Percentiles rank a stretch among this genome's conserved stretches.
Evolutionary conservation across 1,140 invertebrate species (phyloP).

Genomic region (Drosophila ambigua): DNA sequence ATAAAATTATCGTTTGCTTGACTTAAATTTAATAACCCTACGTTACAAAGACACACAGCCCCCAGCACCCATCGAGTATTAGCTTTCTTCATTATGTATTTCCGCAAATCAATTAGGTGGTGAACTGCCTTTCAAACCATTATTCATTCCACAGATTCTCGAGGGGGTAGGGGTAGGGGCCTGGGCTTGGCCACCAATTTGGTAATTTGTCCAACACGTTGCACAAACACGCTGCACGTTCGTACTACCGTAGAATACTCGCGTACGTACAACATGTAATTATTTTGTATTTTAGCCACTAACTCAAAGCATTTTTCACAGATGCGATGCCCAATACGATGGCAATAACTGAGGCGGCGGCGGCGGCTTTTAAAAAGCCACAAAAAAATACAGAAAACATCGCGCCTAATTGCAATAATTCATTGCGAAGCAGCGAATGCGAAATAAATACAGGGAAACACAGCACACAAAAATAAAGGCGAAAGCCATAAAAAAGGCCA

Average conservation of each 20-base stretch:
- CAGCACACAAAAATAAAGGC: conserved; percentile 47
- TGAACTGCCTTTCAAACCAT: conserved; percentile 20
- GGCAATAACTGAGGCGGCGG: conserved; percentile 32
- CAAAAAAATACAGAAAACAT: conserved; percentile 47
- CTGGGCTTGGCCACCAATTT: conserved; percentile 11
- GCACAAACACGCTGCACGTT: conserved; percentile 47
- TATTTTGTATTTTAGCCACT: conserved; percentile 71
- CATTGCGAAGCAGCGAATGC: conserved; percentile 54
- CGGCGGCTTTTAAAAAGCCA: conserved; percentile 74
- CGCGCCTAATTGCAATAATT: conserved; percentile 79
- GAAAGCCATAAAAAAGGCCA: conserved; percentile 74
- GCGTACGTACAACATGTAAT: conserved; percentile 55
- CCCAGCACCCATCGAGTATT: no score
- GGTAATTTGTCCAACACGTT: conserved; percentile 30
- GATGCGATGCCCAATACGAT: conserved; percentile 36
- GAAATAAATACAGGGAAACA: conserved; percentile 31
- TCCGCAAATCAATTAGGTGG: conserved; percentile 6
- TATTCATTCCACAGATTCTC: conserved; percentile 37
- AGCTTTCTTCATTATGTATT: conserved; percentile 7
- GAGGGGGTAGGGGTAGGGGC: no score
- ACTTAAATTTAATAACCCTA: no score
- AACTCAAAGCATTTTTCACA: conserved; percentile 67
- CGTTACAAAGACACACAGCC: no score
- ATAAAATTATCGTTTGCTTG: no score
- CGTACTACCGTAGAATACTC: conserved; percentile 10